Evolutionary conservation across 1,140 invertebrate genomes (phyloP).

Genomic region (Drosophila miranda): DNA sequence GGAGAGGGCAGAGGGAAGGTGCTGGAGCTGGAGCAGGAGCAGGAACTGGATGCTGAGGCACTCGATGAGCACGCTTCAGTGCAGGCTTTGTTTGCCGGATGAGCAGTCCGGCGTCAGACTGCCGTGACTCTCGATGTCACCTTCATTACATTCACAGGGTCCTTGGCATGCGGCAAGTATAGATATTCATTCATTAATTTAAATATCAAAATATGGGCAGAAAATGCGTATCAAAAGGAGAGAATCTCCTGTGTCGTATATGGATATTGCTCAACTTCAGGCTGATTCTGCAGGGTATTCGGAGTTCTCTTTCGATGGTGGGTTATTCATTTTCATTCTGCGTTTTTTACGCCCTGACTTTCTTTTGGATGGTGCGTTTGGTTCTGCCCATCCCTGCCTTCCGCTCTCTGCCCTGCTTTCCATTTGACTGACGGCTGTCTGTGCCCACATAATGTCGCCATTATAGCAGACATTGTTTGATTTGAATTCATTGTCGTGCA

Average conservation of each 20-base stretch:
- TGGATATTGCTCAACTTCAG: too few species aligned
- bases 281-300: neutral
- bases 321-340: constrained; percentile 21
- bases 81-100: constrained; percentile 70
- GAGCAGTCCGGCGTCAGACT: constrained; percentile 46
- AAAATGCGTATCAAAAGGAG: too few species aligned
- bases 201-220: too few species aligned
- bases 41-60: constrained; percentile 3
- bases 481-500: constrained; percentile 75
- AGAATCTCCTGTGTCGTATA: neutral
- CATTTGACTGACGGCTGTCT: constrained; percentile 40
- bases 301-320: neutral
- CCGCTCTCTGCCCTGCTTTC: constrained; percentile 8
- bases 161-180: too few species aligned
- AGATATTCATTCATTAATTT: too few species aligned
- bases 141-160: constrained; percentile 12
- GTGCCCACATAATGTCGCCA: constrained; percentile 74
- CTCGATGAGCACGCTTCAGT: constrained; percentile 55
- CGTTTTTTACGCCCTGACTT: constrained; percentile 19
- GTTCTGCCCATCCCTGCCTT: neutral
- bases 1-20: neutral
- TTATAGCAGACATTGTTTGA: constrained; percentile 74
- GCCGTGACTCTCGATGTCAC: constrained; percentile 55
- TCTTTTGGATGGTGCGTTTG: constrained; percentile 1
- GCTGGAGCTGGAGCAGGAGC: neutral